Evolutionary conservation across 2,888 invertebrate species (phyloP).

Genomic region (Ligdia adustata): DNA sequence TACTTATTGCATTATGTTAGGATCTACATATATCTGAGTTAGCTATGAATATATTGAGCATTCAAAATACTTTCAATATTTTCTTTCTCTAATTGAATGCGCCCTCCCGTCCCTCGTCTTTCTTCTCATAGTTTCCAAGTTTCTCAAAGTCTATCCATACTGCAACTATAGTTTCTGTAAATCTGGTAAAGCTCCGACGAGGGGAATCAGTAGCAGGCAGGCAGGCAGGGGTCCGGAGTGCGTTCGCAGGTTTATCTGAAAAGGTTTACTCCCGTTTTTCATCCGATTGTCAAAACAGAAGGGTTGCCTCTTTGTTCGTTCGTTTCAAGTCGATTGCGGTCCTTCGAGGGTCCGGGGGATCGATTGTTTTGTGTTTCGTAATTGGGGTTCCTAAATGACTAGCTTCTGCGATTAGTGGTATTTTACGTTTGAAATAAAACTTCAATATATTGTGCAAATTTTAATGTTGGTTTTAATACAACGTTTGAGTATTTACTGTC

Average conservation of each 20-base stretch:
- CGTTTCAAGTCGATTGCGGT: neutral
- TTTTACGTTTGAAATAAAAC: neutral
- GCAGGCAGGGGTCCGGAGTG: conserved; percentile 11
- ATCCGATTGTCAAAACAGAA: conserved; percentile 18
- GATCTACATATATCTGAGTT: no score
- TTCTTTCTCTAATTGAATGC: no score
- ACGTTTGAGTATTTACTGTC: no score
- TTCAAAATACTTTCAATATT: no score
- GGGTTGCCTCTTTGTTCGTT: conserved; percentile 2
- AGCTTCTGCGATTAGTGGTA: neutral
- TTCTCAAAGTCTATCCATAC: no score
- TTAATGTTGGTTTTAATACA: no score
- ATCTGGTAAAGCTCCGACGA: neutral
- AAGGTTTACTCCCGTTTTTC: conserved; percentile 23
- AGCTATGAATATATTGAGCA: no score
- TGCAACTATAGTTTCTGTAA: neutral
- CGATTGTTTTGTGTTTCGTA: conserved; percentile 2
- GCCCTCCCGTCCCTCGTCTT: no score
- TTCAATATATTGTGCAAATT: no score
- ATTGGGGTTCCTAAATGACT: neutral
- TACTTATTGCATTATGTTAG: no score
- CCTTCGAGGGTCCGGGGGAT: conserved; percentile 6
- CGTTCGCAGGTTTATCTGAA: conserved; percentile 26
- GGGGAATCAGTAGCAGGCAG: conserved; percentile 6
- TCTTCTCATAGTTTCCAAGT: no score